Conservation (phyloP, 2,888 invertebrate species). For the Drosophila prolongata region DNA sequence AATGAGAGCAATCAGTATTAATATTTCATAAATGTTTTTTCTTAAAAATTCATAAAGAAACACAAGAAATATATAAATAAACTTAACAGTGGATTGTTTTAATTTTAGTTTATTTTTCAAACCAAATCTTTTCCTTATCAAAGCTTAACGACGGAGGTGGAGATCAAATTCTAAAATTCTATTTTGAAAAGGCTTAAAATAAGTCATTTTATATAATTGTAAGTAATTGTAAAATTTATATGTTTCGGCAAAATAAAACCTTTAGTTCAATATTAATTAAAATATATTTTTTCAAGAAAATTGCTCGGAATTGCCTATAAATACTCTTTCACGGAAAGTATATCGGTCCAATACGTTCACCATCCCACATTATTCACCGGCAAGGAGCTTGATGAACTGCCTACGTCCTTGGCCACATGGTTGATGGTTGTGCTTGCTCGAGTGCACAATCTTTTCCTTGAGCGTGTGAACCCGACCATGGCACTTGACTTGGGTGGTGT, state of each 20-base stretch:
- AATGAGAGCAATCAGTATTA: constrained; percentile 6
- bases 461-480: constrained; percentile 82
- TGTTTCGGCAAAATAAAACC: no score
- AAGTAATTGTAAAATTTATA: no score
- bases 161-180: constrained; percentile 15
- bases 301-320: background rate
- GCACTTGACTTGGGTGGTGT: constrained; percentile 82
- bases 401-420: constrained; percentile 35
- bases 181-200: no score
- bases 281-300: background rate
- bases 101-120: constrained; percentile 21
- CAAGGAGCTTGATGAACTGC: constrained; percentile 8
- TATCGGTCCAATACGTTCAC: background rate
- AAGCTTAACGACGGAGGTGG: constrained; percentile 1
- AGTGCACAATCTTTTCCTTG: constrained; percentile 73
- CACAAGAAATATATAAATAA: background rate
- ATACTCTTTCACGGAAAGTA: background rate
- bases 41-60: background rate
- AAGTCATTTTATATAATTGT: no score
- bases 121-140: constrained; percentile 1
- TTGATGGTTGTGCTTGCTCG: constrained; percentile 80
- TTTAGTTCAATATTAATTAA: no score
- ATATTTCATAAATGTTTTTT: background rate
- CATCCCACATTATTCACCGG: background rate
- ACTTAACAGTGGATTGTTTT: background rate